Conservation (phyloP, 1,140 invertebrate genomes). For the Belonocnema kinseyi region DNA sequence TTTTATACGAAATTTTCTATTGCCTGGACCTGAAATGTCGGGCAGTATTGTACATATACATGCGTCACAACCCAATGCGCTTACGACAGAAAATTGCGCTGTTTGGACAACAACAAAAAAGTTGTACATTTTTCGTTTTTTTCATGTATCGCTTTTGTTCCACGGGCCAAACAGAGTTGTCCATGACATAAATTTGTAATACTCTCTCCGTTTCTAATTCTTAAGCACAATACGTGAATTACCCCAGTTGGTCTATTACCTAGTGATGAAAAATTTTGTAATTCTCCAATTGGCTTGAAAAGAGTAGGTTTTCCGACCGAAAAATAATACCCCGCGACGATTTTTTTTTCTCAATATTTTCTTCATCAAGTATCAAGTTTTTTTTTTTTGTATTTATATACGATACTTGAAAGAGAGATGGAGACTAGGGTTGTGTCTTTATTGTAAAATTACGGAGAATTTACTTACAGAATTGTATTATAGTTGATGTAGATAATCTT, state of each 20-base stretch:
- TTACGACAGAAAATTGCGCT: neutral
- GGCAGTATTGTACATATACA: constrained; percentile 45
- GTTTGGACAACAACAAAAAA: neutral
- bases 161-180: constrained; percentile 56
- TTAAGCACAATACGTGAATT: constrained; percentile 33
- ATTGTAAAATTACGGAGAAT: constrained; percentile 46
- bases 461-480: constrained; percentile 53
- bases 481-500: constrained; percentile 49
- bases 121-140: neutral
- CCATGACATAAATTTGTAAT: constrained; percentile 38
- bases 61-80: constrained; percentile 33
- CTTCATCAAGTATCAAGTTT: neutral
- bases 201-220: constrained; percentile 26
- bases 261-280: constrained; percentile 46
- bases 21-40: constrained; percentile 49
- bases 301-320: neutral
- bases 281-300: constrained; percentile 12
- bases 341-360: too few relatives aligned
- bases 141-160: constrained; percentile 52
- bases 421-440: constrained; percentile 32
- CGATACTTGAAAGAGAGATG: constrained; percentile 18
- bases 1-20: constrained; percentile 76
- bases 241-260: constrained; percentile 39
- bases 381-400: neutral
- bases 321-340: too few relatives aligned